Evolutionary conservation across 2,888 invertebrate genomes (phyloP).

Genomic region (Drosophila infuscata): DNA sequence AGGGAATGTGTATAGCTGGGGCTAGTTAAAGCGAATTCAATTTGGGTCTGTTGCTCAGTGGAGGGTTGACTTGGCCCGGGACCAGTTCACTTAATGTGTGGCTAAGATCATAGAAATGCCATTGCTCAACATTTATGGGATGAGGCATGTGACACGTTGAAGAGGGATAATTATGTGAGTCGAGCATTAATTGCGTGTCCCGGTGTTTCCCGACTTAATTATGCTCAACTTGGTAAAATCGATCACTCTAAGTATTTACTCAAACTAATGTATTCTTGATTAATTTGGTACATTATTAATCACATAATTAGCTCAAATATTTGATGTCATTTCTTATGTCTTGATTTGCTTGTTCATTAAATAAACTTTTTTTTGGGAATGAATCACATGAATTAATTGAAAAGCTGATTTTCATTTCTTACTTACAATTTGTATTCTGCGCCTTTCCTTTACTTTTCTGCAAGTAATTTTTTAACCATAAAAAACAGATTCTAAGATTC

Average conservation of each 20-base stretch:
- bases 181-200: conserved; percentile 38
- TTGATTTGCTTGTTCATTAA: not conserved
- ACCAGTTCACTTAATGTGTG: conserved; percentile 16
- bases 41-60: conserved; percentile 31
- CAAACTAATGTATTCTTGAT: not conserved
- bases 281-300: not conserved
- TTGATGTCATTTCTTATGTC: not conserved
- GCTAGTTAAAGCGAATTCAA: conserved; percentile 60
- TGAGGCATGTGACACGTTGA: conserved; percentile 34
- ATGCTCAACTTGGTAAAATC: conserved; percentile 25
- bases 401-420: not conserved
- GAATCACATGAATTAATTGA: not conserved
- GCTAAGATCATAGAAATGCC: conserved; percentile 24
- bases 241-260: conserved; percentile 18
- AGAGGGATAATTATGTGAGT: conserved; percentile 46
- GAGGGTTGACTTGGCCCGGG: conserved; percentile 17
- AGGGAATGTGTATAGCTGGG: conserved; percentile 11
- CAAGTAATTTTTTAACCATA: conserved; percentile 13
- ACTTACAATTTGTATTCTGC: not conserved
- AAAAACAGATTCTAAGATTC: conserved; percentile 15
- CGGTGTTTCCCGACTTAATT: conserved; percentile 41
- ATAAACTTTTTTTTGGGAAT: not conserved
- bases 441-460: not conserved
- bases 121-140: conserved; percentile 11
- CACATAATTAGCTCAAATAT: not conserved